Evolutionary conservation across 64 coral and sea anemone species (phyloP), one percentile per base, ranked within the genome.

Genomic region (Pocillopora verrucosa): DNA sequence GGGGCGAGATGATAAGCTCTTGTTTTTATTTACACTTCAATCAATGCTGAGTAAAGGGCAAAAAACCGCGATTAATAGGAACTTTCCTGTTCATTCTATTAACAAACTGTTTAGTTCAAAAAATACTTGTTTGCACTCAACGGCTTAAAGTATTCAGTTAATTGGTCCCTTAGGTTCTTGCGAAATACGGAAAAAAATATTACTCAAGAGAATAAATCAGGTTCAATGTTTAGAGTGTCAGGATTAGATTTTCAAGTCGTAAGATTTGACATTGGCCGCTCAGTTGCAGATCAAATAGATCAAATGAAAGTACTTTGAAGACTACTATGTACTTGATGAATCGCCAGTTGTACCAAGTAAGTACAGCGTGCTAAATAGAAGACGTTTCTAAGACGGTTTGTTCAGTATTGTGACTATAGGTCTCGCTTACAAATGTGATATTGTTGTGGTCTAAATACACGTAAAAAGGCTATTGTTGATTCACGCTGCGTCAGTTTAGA

Each of bases 21-120:
- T 72, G 36, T 72, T 85, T 65, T 10, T 85, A 36, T 85, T 85
- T 85, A 85, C 82, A 72, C 65, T 85, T 85, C 82, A 85, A 85
- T 85, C 63, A 58, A 36, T 63, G 36, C n/a, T 19, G 24, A 72
- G 37, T 35, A 85, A 85, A 38, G 19, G 63, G 22, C 25, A 24
- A 70, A 65, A 84, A 85, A 85, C 63, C 64, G 64, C 82, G 17
- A 24, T 17, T 70, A 65, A 84, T 67, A 36, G 34, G 68, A 45
- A 56, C 15, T 70, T 83, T 84, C 80, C 61, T 65, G 62, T 84
- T 84, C 20, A 9, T n/a, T 13, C 16, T 17, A 4, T 26, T 70
- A 51, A 24, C 36, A 25, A 76, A 11, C 12, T 11, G 20, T 25
- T 11, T 20, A n/a, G 67, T 24, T 57, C 36, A 78, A 78, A 24